Evolutionary conservation across 2,888 invertebrate genomes (phyloP), one percentile per base, ranked within the genome.

Genomic region (Eupithecia subfuscata): DNA sequence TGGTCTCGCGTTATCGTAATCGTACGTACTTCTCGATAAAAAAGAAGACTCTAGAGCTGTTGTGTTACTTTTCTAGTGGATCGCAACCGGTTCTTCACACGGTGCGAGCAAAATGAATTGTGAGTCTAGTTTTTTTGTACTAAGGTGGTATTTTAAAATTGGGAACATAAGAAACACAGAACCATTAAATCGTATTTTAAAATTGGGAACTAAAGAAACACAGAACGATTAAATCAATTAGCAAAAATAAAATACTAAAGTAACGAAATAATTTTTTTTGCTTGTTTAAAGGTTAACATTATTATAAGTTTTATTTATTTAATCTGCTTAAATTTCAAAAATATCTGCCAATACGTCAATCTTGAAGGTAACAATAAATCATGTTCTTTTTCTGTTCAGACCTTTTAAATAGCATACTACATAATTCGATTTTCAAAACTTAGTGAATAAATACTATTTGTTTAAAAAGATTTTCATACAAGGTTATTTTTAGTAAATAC

Each of bases 41-140:
- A 92, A 92, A 90, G 90, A 88, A 87, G 86, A 83, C 80, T 86
- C 84, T 84, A 79, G 75, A 63, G 72, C 18, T 75, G 80, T 78
- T 81, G 82, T 80, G 82, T 90, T 92, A 94, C 86, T 93, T 88
- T 83, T 85, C 85, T 87, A 83, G 82, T 80, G 78, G 88, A 90
- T 89, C 90, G 90, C 91, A 84, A 79, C 84, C 83, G 85, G 80
- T 83, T 85, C 83, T 81, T 82, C 79, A 76, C 77, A 80, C 78
- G 79, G 85, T 85, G 91, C 91, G 88, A 86, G 90, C 90, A 89
- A 86, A 84, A 94, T 94, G 94, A 89, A 87, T 84, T 86, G 94
- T 94, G 86, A 92, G 93, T 93, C 56, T 25, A 25, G 56, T 25
- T 60, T 60, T 22, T 60, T 60, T 60, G 11, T 56, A n/a, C 9